Percentiles rank a stretch among this genome's conserved stretches.
Evolutionary conservation across 1,140 invertebrate genomes (phyloP).

Genomic region (Lineus longissimus): DNA sequence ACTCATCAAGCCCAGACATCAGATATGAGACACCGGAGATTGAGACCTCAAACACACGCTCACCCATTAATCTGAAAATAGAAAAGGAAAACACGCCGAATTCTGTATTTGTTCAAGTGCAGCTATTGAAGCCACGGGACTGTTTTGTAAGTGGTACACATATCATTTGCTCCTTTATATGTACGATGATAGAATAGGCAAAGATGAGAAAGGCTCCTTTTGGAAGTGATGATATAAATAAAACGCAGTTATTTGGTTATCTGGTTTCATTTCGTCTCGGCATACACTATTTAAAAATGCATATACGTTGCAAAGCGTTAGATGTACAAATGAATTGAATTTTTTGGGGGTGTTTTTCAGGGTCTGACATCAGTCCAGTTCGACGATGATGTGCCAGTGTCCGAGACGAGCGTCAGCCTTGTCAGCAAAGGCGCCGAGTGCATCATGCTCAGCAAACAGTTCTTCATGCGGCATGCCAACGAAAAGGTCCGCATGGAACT

Average conservation of each 20-base stretch:
- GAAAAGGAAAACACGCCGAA: background rate
- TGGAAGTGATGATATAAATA: background rate
- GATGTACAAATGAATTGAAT: background rate
- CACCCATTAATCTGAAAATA: constrained; percentile 10
- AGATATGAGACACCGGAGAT: constrained; percentile 10
- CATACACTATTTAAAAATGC: background rate
- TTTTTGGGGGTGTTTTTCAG: constrained; percentile 21
- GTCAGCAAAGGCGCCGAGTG: constrained; percentile 47
- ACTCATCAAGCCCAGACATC: constrained; percentile 5
- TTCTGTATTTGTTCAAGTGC: constrained; percentile 37
- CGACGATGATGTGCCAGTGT: constrained; percentile 22
- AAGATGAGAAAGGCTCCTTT: background rate
- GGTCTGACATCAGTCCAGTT: constrained; percentile 35
- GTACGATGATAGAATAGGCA: background rate
- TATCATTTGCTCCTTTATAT: background rate
- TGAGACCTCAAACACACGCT: background rate
- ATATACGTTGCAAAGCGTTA: background rate
- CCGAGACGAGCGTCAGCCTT: constrained; percentile 35
- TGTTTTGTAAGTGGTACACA: constrained; percentile 36
- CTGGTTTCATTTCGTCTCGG: background rate
- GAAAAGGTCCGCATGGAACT: constrained; percentile 31
- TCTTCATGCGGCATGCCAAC: constrained; percentile 39
- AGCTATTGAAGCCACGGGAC: constrained; percentile 40
- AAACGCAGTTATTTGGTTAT: background rate
- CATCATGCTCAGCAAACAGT: constrained; percentile 43